phyloP scores from a whole-genome alignment of 1,140 invertebrate genomes.

The Dendroctonus valens region DNA sequence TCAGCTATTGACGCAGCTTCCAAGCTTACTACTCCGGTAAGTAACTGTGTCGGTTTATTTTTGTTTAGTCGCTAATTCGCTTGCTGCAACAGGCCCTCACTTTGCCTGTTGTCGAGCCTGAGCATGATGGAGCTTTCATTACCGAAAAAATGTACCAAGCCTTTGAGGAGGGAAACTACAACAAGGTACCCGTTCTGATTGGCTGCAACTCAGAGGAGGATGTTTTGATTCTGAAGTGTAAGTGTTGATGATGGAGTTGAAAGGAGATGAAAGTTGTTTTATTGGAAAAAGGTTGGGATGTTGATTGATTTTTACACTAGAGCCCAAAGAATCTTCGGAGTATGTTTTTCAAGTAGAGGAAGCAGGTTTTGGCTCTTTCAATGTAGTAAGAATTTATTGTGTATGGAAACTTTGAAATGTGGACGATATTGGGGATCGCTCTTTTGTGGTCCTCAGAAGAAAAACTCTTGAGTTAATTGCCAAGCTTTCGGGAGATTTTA shows the following conservation, averaged over 20 bases:
- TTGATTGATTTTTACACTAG: no score
- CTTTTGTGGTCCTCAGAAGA: no score
- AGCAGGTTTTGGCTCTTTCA: no score
- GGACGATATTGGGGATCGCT: no score
- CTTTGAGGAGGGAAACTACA: slow-evolving; percentile 35
- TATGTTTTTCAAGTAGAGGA: no score
- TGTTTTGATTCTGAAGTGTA: slow-evolving; percentile 15
- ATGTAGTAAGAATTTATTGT: no score
- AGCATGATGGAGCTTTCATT: slow-evolving; percentile 36
- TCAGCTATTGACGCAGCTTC: slow-evolving; percentile 27
- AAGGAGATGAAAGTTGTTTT: no score
- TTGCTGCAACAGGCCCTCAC: slow-evolving; percentile 5
- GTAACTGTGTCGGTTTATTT: background rate
- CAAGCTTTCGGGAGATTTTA: no score
- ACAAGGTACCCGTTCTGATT: slow-evolving; percentile 38
- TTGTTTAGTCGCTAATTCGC: background rate
- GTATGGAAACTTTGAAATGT: no score
- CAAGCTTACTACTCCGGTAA: slow-evolving; percentile 26
- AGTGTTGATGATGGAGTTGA: background rate
- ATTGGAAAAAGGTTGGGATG: no score
- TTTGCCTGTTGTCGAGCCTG: slow-evolving; percentile 34
- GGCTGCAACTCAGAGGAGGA: slow-evolving; percentile 42
- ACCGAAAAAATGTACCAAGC: slow-evolving; percentile 36
- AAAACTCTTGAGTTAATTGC: no score
- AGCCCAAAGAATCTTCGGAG: no score